These are phyloP conservation scores for Trachelus troglodyta DNA, from an alignment of 2,888 invertebrate species.

Conservation along the genomic window DNA sequence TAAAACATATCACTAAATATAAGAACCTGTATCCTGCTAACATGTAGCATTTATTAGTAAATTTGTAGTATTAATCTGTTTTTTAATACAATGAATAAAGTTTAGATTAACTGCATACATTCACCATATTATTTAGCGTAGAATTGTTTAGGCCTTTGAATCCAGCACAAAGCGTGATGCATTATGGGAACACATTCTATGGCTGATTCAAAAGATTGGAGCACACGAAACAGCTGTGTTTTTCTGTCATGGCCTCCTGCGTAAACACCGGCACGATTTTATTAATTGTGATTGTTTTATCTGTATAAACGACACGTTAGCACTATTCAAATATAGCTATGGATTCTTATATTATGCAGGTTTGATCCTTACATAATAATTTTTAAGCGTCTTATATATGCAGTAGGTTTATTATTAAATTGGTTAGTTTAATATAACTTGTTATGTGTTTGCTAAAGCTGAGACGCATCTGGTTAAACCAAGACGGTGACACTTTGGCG, in stretches of 20 bases:
- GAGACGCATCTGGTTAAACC: conserved; percentile 55
- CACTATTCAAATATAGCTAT: conserved; percentile 22
- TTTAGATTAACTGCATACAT: neutral
- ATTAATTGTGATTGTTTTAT: neutral
- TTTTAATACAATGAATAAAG: neutral
- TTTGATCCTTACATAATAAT: conserved; percentile 17
- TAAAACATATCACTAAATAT: neutral
- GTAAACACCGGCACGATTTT: neutral
- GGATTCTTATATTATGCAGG: conserved; percentile 55
- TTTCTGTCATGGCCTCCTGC: neutral
- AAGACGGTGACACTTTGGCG: conserved; percentile 56
- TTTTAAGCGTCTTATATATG: neutral
- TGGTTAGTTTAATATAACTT: conserved; percentile 10
- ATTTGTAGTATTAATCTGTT: neutral
- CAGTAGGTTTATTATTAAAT: conserved; percentile 24
- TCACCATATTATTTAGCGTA: neutral
- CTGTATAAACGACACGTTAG: neutral
- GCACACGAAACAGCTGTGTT: neutral
- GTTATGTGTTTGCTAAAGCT: conserved; percentile 43
- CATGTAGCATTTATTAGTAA: neutral
- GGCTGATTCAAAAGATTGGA: neutral
- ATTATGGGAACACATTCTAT: neutral
- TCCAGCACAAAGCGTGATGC: neutral
- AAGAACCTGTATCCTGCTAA: neutral
- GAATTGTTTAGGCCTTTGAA: neutral